These are phyloP conservation scores for Rhea americana DNA, from an alignment of 2,113 vertebrate genomes.

Conservation along the genomic window DNA sequence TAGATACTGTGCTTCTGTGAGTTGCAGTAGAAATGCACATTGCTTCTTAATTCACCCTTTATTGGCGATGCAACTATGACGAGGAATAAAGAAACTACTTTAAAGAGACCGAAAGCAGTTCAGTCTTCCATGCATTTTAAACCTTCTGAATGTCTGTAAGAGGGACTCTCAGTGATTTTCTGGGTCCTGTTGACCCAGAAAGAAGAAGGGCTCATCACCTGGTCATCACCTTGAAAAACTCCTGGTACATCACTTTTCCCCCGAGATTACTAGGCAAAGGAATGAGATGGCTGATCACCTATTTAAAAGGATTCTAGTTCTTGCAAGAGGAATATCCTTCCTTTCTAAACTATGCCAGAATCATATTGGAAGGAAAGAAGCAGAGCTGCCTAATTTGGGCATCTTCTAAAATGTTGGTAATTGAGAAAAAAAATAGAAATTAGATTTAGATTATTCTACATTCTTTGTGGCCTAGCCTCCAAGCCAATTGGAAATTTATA, in stretches of 20 bases:
- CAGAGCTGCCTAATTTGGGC: background rate
- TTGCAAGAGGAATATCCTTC: background rate
- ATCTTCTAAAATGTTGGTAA: background rate
- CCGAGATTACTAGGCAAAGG: background rate
- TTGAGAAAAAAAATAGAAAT: background rate
- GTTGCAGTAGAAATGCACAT: background rate
- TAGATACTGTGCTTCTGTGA: background rate
- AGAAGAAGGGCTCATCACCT: background rate
- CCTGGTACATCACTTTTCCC: background rate
- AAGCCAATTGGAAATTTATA: background rate
- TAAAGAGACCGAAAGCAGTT: background rate
- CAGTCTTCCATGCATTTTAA: background rate
- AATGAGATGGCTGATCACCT: background rate
- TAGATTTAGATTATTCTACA: background rate
- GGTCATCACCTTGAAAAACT: background rate
- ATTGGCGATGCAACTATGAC: background rate
- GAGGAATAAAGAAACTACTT: background rate
- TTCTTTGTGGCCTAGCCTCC: background rate
- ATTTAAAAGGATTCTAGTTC: background rate
- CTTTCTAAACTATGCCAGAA: background rate
- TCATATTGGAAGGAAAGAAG: background rate
- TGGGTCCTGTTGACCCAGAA: background rate
- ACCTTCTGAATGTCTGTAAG: background rate
- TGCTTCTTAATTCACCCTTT: background rate
- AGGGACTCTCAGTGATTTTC: background rate